Evolutionary conservation across 1,140 invertebrate genomes (phyloP), one percentile per base, ranked within the genome.

Genomic region (Drosophila pseudoananassae): DNA sequence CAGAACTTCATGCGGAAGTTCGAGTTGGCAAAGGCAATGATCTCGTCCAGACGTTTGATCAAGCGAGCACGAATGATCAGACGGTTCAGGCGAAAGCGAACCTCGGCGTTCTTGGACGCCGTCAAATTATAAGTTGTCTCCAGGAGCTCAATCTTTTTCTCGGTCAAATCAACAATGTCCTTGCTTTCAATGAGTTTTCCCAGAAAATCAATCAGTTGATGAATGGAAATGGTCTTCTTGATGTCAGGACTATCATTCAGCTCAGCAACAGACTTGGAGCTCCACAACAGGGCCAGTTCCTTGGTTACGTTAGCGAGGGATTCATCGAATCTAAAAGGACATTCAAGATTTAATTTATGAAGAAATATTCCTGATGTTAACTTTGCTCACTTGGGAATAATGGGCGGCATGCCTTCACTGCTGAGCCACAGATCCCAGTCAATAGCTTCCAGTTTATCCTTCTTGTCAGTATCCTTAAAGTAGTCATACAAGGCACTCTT

Each of bases 1-100:
- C 97, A 95, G 93, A 95, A 98, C 90, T 98, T 98, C 96, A 98
- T 97, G 64, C 98, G 94, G 52, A 98, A 97, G 88, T 97, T 94
- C 20, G 94, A 93, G 63, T 95, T 97, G 3, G 97, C 94, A 93
- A 98, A 98, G 2, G 94, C 83, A 17, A 98, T 92, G 7, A 95
- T 95, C 29, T 93, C 92, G 10, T 93, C 89, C 31, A 98, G 92
- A 75, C 94, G 94, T 0, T 94, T 92, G 47, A 94, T 84, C 93
- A 97, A 96, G 46, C 94, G 93, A 6, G 94, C 94, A 90, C 95
- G 95, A 1, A 98, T 93, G 60, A 96, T 95, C 33, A 98, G 90
- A 47, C 96, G 93, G 29, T 98, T 91, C 95, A 97, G 98, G 57
- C 94, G 93, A 90, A 93, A 98, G 58, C 95, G 95, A 54, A 98